Conservation (phyloP, 1,140 invertebrate genomes). For the Limonius californicus region DNA sequence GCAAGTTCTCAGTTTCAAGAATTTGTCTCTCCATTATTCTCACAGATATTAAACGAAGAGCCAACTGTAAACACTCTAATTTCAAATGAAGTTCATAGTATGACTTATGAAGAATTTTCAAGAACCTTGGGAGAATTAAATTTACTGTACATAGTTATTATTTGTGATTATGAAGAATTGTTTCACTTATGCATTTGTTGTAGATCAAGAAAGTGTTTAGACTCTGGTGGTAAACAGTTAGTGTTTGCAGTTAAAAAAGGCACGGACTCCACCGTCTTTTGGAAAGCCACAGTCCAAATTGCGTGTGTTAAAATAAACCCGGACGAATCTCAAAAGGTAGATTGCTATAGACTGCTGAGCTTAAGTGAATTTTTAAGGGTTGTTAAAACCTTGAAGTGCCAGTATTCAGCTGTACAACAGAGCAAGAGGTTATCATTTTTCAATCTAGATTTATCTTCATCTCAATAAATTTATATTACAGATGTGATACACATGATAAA, state of each 20-base stretch:
- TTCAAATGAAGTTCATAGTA: conserved; percentile 35
- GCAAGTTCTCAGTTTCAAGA: conserved; percentile 34
- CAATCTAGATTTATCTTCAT: not conserved
- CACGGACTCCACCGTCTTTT: conserved; percentile 60
- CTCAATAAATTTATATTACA: not conserved
- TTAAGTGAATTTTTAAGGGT: conserved; percentile 59
- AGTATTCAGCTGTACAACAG: conserved; percentile 42
- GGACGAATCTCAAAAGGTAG: conserved; percentile 50
- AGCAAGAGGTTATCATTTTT: conserved; percentile 28
- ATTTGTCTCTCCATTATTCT: conserved; percentile 28
- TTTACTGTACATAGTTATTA: conserved; percentile 34
- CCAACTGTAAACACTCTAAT: conserved; percentile 30
- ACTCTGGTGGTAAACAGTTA: conserved; percentile 59
- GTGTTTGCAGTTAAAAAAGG: conserved; percentile 63
- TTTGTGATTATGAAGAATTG: too few species aligned
- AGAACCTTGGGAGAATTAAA: conserved; percentile 39
- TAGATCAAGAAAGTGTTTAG: conserved; percentile 57
- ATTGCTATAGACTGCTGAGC: conserved; percentile 56
- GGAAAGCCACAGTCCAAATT: conserved; percentile 66
- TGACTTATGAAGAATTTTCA: conserved; percentile 40
- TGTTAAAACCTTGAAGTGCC: conserved; percentile 50
- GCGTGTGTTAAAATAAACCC: conserved; percentile 61
- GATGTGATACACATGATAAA: not conserved
- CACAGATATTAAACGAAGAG: conserved; percentile 34
- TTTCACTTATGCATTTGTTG: conserved; percentile 43